Evolutionary conservation across 2,888 invertebrate species (phyloP).

Genomic region (Drosophila diplacantha): DNA sequence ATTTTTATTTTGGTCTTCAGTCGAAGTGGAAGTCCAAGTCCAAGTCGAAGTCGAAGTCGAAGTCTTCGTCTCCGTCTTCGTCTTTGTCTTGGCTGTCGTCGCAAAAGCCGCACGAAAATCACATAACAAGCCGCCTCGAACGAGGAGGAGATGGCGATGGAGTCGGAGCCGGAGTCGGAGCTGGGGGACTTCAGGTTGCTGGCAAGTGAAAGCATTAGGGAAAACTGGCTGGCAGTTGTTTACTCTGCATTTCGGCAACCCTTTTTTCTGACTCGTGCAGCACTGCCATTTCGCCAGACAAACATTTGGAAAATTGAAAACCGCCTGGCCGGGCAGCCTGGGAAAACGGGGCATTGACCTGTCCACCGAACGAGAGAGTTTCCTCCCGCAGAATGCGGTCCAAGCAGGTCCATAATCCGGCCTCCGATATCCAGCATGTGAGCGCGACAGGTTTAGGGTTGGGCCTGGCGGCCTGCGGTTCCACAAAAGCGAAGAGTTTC

Average conservation of each 20-base stretch:
- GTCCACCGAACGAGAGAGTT: slow-evolving; percentile 31
- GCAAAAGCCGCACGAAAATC: slow-evolving; percentile 41
- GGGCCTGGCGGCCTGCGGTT: slow-evolving; percentile 17
- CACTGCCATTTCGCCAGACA: slow-evolving; percentile 47
- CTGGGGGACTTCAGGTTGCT: slow-evolving; percentile 38
- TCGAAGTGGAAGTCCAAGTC: slow-evolving; percentile 8
- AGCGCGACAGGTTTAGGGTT: slow-evolving; percentile 34
- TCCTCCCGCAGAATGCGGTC: slow-evolving; percentile 33
- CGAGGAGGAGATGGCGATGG: slow-evolving; percentile 7
- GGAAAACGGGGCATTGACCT: slow-evolving; percentile 44
- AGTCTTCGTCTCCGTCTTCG: slow-evolving; percentile 3
- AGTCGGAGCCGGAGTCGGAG: background rate
- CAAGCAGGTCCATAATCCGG: slow-evolving; percentile 25
- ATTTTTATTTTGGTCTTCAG: slow-evolving; percentile 7
- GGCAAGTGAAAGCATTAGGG: slow-evolving; percentile 68
- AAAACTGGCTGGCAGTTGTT: slow-evolving; percentile 60
- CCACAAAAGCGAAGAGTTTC: slow-evolving; percentile 26
- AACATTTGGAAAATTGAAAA: slow-evolving; percentile 18
- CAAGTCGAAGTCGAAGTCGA: slow-evolving; percentile 9
- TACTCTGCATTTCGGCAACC: slow-evolving; percentile 55
- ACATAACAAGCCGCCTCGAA: slow-evolving; percentile 34
- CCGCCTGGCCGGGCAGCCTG: slow-evolving; percentile 21
- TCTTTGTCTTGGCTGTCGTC: slow-evolving; percentile 19
- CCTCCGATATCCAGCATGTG: slow-evolving; percentile 12
- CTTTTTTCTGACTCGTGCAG: slow-evolving; percentile 53